A percentile compares a stretch with the other conserved stretches of the same genome.
Conservation (phyloP, 1,140 invertebrate genomes). For the Drosophila carrolli region DNA sequence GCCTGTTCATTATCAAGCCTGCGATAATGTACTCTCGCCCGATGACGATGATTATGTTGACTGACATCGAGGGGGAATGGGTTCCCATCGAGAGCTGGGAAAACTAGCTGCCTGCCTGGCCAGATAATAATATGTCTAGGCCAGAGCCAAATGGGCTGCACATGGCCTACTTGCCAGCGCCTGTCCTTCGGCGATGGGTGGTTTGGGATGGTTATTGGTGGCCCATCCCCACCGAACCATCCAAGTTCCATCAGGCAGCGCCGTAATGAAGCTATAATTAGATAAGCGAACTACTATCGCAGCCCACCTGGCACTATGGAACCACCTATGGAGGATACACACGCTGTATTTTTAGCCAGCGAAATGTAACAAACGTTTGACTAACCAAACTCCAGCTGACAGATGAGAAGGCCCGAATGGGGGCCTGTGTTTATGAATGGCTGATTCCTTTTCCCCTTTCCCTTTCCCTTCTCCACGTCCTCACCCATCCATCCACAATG, state of each 20-base stretch:
- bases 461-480: neutral
- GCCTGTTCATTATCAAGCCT: constrained; percentile 38
- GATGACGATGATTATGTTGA: constrained; percentile 52
- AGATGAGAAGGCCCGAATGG: constrained; percentile 36
- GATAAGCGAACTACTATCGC: constrained; percentile 64
- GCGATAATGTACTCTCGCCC: constrained; percentile 27
- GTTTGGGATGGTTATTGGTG: neutral
- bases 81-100: constrained; percentile 24
- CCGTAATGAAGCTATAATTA: constrained; percentile 80
- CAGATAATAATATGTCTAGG: constrained; percentile 55
- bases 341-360: constrained; percentile 67
- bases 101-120: constrained; percentile 36
- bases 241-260: constrained; percentile 48
- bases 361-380: constrained; percentile 70
- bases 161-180: constrained; percentile 49
- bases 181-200: constrained; percentile 33
- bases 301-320: constrained; percentile 12
- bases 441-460: constrained; percentile 23
- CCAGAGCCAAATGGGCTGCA: constrained; percentile 38
- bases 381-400: constrained; percentile 73
- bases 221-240: constrained; percentile 21
- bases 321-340: constrained; percentile 22
- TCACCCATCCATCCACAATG: constrained; percentile 13
- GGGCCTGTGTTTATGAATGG: constrained; percentile 48
- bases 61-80: constrained; percentile 3